Evolutionary conservation across 2,113 vertebrate species (phyloP).

Genomic region (Pelusios castaneus): DNA sequence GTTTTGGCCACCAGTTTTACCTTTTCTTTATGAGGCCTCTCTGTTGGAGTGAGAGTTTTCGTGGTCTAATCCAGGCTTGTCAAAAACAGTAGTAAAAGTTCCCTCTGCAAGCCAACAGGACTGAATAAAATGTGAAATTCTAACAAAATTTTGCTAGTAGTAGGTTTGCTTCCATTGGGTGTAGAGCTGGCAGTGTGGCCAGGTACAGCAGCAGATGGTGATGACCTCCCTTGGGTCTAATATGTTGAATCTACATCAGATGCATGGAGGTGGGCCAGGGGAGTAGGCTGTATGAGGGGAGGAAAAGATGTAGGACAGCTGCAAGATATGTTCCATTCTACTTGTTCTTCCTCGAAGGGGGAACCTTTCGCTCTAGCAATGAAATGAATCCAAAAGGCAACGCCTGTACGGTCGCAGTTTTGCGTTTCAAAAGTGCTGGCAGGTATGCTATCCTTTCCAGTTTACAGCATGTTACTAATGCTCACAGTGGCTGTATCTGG

Average conservation of each 20-base stretch:
- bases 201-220: slow-evolving; percentile 28
- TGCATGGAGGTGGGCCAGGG: slow-evolving; percentile 31
- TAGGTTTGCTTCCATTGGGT: not conserved
- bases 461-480: slow-evolving; percentile 27
- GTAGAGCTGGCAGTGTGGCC: not conserved
- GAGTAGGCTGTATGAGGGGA: slow-evolving; percentile 38
- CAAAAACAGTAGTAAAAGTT: not conserved
- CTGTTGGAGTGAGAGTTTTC: not conserved
- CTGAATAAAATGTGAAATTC: not conserved
- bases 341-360: not conserved
- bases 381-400: slow-evolving; percentile 44
- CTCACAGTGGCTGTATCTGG: slow-evolving; percentile 13
- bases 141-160: slow-evolving; percentile 12
- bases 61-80: not conserved
- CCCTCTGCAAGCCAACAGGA: not conserved
- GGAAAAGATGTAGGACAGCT: slow-evolving; percentile 19
- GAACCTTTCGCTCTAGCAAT: slow-evolving; percentile 50
- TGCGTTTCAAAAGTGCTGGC: slow-evolving; percentile 35
- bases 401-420: slow-evolving; percentile 11
- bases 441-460: slow-evolving; percentile 51
- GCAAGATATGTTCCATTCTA: slow-evolving; percentile 2
- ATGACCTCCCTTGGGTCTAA: not conserved
- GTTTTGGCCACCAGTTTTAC: accelerated
- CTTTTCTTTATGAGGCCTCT: not conserved
- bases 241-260: accelerated